Evolutionary conservation across 2,113 vertebrate species (phyloP).

Genomic region (Prietella phreatophila): DNA sequence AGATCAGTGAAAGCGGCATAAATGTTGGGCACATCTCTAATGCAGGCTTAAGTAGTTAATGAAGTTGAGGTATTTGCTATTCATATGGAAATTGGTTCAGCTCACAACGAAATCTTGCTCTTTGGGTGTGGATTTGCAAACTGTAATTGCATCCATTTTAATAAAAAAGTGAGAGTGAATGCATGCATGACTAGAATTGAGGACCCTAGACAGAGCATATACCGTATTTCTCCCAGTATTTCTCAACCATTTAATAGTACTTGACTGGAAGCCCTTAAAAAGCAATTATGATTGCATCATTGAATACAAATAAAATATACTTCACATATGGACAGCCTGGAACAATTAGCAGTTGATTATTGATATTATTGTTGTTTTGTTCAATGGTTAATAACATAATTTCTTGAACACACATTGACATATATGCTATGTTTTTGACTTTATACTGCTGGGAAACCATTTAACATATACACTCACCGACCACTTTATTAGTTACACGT

Average conservation of each 20-base stretch:
- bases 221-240: background rate
- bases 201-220: background rate
- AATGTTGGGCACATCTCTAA: background rate
- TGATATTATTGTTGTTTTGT: background rate
- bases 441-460: background rate
- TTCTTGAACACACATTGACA: background rate
- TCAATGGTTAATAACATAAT: background rate
- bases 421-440: background rate
- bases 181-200: background rate
- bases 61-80: background rate
- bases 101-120: background rate
- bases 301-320: background rate
- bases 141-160: background rate
- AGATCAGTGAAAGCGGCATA: background rate
- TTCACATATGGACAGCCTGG: background rate
- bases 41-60: background rate
- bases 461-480: background rate
- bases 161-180: background rate
- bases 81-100: background rate
- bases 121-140: background rate
- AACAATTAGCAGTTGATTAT: background rate
- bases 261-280: background rate
- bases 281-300: background rate
- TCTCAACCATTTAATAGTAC: background rate
- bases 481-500: background rate